Evolutionary conservation across 1,140 invertebrate species (phyloP).

Genomic region (Conus betulinus): DNA sequence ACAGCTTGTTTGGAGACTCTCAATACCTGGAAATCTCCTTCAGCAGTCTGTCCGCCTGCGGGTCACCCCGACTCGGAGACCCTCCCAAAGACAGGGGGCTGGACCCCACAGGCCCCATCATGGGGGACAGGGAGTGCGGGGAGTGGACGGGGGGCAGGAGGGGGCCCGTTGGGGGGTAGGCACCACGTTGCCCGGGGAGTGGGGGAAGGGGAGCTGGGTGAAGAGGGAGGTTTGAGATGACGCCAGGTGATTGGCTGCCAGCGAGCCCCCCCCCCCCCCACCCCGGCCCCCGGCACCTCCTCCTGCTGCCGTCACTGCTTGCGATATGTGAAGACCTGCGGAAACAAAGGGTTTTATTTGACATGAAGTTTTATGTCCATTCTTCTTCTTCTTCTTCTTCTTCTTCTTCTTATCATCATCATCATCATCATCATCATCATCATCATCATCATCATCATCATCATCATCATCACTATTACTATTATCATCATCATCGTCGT

Average conservation of each 20-base stretch:
- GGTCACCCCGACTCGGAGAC: conserved; percentile 38
- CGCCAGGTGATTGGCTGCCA: conserved; percentile 48
- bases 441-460: too few species aligned
- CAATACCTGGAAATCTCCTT: conserved; percentile 44
- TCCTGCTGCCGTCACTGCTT: not conserved
- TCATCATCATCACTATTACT: too few species aligned
- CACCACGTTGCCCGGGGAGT: conserved; percentile 34
- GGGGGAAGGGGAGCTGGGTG: conserved; percentile 44
- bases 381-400: too few species aligned
- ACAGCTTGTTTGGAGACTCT: too few species aligned
- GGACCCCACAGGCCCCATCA: conserved; percentile 26
- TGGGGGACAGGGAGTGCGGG: conserved; percentile 23
- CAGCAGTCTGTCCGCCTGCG: conserved; percentile 46
- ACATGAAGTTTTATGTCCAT: too few species aligned
- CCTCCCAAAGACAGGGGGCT: conserved; percentile 33
- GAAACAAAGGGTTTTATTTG: not conserved
- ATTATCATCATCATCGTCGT: too few species aligned
- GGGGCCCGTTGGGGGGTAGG: conserved; percentile 22
- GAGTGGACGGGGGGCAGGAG: conserved; percentile 41
- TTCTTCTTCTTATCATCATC: too few species aligned
- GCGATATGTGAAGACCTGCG: not conserved
- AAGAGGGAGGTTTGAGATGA: conserved; percentile 54
- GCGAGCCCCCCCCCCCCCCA: conserved; percentile 37
- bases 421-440: too few species aligned
- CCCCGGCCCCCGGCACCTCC: not conserved